Conservation (phyloP, 1,140 invertebrate species). For the Tetragnatha versicolor region DNA sequence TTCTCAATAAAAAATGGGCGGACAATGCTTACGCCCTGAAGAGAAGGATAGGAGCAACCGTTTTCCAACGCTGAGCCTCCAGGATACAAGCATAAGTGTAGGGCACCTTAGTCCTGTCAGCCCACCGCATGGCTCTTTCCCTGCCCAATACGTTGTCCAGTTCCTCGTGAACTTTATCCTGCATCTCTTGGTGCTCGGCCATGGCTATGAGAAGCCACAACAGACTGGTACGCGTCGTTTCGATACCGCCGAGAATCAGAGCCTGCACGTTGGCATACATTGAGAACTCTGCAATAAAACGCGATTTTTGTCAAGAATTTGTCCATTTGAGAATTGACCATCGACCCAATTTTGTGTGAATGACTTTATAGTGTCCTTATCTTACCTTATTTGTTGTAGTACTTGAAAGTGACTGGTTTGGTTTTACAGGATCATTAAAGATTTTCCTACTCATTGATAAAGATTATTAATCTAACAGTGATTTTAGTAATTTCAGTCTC, state of each 20-base stretch:
- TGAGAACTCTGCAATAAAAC: conserved; percentile 34
- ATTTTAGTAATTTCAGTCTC: no score
- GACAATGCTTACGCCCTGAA: not conserved
- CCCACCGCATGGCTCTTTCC: conserved; percentile 40
- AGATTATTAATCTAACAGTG: no score
- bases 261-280: conserved; percentile 40
- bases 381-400: no score
- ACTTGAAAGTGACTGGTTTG: no score
- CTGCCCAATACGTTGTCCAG: conserved; percentile 57
- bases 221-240: conserved; percentile 57
- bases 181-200: conserved; percentile 52
- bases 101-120: conserved; percentile 52
- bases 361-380: no score
- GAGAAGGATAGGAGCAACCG: conserved; percentile 52
- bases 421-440: no score
- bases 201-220: conserved; percentile 57
- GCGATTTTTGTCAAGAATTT: no score
- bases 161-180: conserved; percentile 58
- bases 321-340: no score
- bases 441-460: no score
- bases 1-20: not conserved
- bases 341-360: no score
- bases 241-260: conserved; percentile 58
- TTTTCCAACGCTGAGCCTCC: conserved; percentile 54
- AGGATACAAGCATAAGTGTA: conserved; percentile 57